Base-by-base conservation (phyloP, 2,888 invertebrate genomes). In the Toxonevra muliebris region DNA sequence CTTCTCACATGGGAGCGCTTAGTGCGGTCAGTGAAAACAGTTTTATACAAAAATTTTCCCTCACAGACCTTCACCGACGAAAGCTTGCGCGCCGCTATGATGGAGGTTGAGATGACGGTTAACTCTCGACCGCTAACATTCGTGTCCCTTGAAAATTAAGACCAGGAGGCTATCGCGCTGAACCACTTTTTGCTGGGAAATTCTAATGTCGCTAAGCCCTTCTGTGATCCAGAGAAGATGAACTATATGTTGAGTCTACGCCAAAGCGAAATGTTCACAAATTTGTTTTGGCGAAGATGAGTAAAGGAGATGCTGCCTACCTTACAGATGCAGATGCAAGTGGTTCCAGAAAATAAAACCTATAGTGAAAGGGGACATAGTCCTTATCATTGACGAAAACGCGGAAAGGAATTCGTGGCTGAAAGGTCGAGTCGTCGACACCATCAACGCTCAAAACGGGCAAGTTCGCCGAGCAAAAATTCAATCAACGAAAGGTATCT, bases 51-150 rank as follows among this genome's bases (percentile, higher is more conserved):
- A 62, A 12, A 65, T 59, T 50, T 12, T 2, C 58, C 52, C 1
- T 52, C 50, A 13, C 50, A 52, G 19, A 65, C n/a, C 11, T 65
- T 50, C 10, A 60, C 61, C 2, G 66, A 66, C 45, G 60, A 66
- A 54, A 66, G 66, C 45, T 40, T 54, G 5, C 20, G 66, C 48
- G 40, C 53, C 12, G 54, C 54, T 40, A 15, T 66, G 15, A 59
- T 61, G 43, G 66, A 66, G 30, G 66, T 61, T 2, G 61, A 66
- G 48, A 8, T 61, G 11, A 66, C 61, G 1, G 60, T 66, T 8
- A 66, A 66, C 30, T 66, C 60, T n/a, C 42, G 66, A n/a, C 54
- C 66, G 10, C 30, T 65, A 0, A 65, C 65, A 13, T 65, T n/a
- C n/a, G n/a, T n/a, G n/a, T n/a, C n/a, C n/a, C n/a, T n/a, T n/a